Conservation (phyloP, 1,140 invertebrate genomes). For the Hesperophylax magnus region DNA sequence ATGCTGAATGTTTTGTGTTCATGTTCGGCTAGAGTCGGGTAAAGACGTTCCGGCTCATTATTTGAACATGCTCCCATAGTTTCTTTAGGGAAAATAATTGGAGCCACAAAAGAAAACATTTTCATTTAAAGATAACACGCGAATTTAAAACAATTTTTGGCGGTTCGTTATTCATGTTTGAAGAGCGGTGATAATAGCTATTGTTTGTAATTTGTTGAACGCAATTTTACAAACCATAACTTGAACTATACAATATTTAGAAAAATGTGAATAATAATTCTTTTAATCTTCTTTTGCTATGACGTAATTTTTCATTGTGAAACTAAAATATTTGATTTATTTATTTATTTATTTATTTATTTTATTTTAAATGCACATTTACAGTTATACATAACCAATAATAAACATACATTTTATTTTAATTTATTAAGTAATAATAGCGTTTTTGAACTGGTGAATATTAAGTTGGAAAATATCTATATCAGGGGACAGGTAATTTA, state of each 20-base stretch:
- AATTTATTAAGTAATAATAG: no score
- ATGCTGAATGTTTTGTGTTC: constrained; percentile 5
- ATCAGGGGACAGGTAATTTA: no score
- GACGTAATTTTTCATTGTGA: no score
- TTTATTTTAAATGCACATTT: no score
- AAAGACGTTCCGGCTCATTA: constrained; percentile 22
- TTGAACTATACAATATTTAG: background rate
- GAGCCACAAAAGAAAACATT: background rate
- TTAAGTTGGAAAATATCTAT: no score
- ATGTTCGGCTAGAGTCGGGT: background rate
- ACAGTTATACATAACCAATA: no score
- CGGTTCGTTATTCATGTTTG: background rate
- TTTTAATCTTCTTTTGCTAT: no score
- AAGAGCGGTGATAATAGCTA: background rate
- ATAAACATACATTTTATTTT: no score
- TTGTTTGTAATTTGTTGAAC: background rate
- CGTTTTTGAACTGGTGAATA: no score
- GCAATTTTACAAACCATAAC: background rate
- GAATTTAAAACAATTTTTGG: background rate
- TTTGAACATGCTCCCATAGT: background rate
- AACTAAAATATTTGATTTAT: no score
- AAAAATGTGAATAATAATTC: no score
- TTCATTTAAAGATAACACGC: constrained; percentile 6
- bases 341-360: no score
- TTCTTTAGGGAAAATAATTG: constrained; percentile 12